Evolutionary conservation across 2,797 vertebrate genomes (phyloP), one percentile per base, ranked within the genome.

Genomic region (Phalloptychus januarius): DNA sequence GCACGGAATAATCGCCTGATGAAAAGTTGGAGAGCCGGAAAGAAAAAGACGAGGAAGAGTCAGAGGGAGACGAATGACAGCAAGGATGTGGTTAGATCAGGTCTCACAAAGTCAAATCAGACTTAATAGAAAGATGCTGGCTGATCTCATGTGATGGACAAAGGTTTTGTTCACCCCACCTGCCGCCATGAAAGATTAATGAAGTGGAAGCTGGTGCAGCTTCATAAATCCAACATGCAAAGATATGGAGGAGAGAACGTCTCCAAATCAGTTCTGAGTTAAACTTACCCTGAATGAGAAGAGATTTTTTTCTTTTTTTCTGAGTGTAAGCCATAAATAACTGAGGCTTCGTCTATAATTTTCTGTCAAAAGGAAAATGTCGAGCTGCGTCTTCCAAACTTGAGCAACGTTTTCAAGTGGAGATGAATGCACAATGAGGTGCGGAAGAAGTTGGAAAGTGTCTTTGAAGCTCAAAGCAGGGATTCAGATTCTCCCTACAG

Each of bases 241-340:
- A 65, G 75, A 70, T 65, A 54, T 52, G 58, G 44, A 63, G 70
- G 78, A 83, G 63, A 78, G 76, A 87, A 70, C n/a, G 0, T 70
- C 78, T 40, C 28, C 82, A 73, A 86, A 85, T 90, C 85, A 81
- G 79, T 11, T 0, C 8, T 71, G 79, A 87, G 83, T 90, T 86
- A 83, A 84, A 82, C 78, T 77, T 63, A 81, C 85, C 85, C 78
- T 45, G 2, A 65, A 81, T 7, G 75, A 87, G 90, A 86, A 80
- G 50, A 82, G 8, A 44, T 44, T 44, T 42, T 44, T 36, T 1
- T 33, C 31, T 7, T 69, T 58, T 79, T 83, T 80, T 84, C 46
- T 79, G 71, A 74, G 50, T 79, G 76, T 52, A 79, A 76, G 90
- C 83, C 40, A 72, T 89, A 92, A 92, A 92, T 92, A 92, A 87